Conservation (phyloP, 2,797 vertebrate genomes). For the Lemur catta region DNA sequence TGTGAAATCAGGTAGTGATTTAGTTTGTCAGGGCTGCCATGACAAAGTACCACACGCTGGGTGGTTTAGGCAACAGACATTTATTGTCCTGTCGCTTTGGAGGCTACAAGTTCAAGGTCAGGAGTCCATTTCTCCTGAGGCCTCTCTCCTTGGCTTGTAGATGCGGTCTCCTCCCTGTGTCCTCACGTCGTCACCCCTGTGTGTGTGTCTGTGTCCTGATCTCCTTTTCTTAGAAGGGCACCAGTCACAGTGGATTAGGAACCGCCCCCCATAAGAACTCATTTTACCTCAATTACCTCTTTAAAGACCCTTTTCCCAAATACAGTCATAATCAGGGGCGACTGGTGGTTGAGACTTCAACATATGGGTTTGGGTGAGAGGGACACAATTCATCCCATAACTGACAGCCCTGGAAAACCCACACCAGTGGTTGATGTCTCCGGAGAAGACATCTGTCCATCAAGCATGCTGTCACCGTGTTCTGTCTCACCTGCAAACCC, state of each 20-base stretch:
- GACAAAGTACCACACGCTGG: background rate
- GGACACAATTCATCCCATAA: background rate
- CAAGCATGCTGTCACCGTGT: rapidly evolving
- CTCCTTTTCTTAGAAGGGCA: background rate
- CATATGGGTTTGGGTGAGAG: background rate
- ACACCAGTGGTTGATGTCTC: background rate
- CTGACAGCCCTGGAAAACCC: background rate
- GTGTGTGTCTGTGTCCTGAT: background rate
- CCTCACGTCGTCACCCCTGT: background rate
- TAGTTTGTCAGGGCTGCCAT: rapidly evolving
- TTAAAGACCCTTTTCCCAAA: background rate
- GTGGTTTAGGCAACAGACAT: background rate
- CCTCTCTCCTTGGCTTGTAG: background rate
- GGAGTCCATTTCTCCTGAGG: background rate
- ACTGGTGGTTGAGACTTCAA: background rate
- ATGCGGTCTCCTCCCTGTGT: background rate
- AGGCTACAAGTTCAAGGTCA: background rate
- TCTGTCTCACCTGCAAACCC: background rate
- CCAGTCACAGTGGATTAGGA: background rate
- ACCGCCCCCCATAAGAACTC: background rate
- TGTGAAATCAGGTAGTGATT: background rate
- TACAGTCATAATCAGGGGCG: background rate
- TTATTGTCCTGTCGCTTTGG: background rate
- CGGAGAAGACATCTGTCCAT: background rate
- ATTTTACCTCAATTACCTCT: background rate